phyloP scores from a whole-genome alignment of 1,140 invertebrate genomes.

The Nasonia vitripennis region DNA sequence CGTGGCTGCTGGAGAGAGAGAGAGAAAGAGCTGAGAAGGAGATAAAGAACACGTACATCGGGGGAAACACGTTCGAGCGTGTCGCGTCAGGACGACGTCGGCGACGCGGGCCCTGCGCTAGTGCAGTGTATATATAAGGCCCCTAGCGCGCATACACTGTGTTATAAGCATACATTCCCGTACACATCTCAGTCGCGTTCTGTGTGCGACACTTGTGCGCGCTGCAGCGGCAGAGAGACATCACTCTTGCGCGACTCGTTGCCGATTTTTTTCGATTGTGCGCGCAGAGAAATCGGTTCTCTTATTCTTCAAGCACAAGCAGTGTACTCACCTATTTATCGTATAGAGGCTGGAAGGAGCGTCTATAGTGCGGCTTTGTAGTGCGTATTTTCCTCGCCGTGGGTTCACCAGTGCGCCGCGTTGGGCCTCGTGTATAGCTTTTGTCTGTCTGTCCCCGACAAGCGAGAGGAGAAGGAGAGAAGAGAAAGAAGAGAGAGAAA shows the following conservation, averaged over 20 bases:
- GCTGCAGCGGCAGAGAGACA: no score
- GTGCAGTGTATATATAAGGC: background rate
- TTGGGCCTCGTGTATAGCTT: background rate
- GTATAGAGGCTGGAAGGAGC: no score
- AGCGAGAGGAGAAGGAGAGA: background rate
- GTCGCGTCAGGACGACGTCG: background rate
- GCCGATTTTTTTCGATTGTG: no score
- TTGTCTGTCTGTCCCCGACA: background rate
- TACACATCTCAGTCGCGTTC: background rate
- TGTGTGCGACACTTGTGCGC: no score
- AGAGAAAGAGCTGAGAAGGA: background rate
- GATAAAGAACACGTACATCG: background rate
- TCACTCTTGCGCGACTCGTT: no score
- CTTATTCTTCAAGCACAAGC: no score
- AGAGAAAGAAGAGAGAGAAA: background rate
- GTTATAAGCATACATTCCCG: no score
- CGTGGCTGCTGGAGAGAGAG: background rate
- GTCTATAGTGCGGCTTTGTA: no score
- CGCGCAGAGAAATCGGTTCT: no score
- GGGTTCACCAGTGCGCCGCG: background rate
- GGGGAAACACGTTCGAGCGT: slow-evolving; percentile 13
- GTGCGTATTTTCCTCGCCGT: no score
- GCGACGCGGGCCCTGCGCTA: background rate
- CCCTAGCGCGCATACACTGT: background rate
- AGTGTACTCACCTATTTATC: no score